phyloP scores from a whole-genome alignment of 92 coral and sea anemone species.

The Bergia puertoricense region DNA sequence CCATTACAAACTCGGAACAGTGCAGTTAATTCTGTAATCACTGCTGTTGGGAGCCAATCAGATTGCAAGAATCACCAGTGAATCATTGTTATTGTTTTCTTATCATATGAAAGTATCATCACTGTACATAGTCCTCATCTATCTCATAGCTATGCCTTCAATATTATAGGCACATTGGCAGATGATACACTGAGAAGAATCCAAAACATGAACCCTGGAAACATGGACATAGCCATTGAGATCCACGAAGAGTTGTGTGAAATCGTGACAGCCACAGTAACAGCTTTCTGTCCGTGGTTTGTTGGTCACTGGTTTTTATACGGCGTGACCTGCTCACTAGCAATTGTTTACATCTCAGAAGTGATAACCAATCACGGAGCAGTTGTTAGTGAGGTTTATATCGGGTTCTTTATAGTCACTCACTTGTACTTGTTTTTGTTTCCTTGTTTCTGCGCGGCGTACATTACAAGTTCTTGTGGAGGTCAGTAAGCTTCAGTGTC shows the following conservation, averaged over 20 bases:
- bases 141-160: neutral
- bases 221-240: constrained; percentile 42
- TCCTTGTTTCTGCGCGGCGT: constrained; percentile 82
- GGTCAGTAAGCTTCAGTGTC: constrained; percentile 38
- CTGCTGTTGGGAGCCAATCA: neutral
- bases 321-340: constrained; percentile 59
- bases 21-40: neutral
- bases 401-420: constrained; percentile 55
- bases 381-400: constrained; percentile 49
- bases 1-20: too few species aligned
- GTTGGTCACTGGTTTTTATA: constrained; percentile 71
- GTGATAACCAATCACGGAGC: constrained; percentile 47
- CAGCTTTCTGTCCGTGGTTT: constrained; percentile 76
- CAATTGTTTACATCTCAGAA: constrained; percentile 68
- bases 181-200: constrained; percentile 46
- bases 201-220: constrained; percentile 17
- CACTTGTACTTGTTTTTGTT: constrained; percentile 66
- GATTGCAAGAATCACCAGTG: neutral
- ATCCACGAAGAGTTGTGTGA: constrained; percentile 70
- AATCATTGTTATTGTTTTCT: neutral
- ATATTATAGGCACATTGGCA: constrained; percentile 49
- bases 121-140: neutral
- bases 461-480: constrained; percentile 74
- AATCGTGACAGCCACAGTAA: constrained; percentile 70
- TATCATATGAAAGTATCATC: neutral